Conservation (phyloP, 1,140 invertebrate species). For the Drosophila sechellia region DNA sequence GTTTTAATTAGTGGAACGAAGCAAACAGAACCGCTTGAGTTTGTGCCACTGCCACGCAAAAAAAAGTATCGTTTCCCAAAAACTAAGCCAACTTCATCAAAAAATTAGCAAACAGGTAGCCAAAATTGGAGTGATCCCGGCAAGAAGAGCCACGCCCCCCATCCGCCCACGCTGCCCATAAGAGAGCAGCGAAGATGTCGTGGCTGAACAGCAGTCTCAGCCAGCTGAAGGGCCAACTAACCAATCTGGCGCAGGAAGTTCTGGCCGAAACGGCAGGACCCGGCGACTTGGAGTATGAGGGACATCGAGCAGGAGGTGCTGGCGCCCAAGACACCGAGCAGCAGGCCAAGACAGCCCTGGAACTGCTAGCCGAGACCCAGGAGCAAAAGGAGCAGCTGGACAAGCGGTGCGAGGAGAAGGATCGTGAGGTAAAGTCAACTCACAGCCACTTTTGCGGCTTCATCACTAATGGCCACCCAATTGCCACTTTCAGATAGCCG, state of each 20-base stretch:
- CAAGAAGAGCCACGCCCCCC: conserved; percentile 7
- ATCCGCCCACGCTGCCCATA: neutral
- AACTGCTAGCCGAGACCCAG: conserved; percentile 85
- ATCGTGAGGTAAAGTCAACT: conserved; percentile 86
- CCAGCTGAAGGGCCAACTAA: conserved; percentile 90
- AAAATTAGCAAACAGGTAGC: neutral
- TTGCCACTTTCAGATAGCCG: conserved; percentile 54
- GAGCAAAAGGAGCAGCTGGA: conserved; percentile 86
- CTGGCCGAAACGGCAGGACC: conserved; percentile 86
- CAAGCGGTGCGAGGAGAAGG: conserved; percentile 87
- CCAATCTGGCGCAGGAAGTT: conserved; percentile 90
- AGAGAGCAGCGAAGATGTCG: conserved; percentile 86
- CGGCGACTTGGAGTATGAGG: conserved; percentile 73
- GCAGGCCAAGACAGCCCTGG: conserved; percentile 49
- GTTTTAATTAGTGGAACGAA: too few relatives aligned
- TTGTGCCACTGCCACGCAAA: conserved; percentile 79
- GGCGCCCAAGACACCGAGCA: conserved; percentile 33
- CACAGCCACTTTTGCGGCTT: conserved; percentile 52
- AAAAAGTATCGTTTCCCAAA: conserved; percentile 62
- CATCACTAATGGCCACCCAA: neutral
- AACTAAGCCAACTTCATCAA: conserved; percentile 12
- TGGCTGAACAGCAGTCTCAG: conserved; percentile 91
- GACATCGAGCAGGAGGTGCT: neutral
- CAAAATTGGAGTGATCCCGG: neutral
- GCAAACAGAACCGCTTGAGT: conserved; percentile 62